Percentiles rank a stretch among this genome's conserved stretches.
Conservation (phyloP, 2,888 invertebrate genomes). For the Torymus texanus region DNA sequence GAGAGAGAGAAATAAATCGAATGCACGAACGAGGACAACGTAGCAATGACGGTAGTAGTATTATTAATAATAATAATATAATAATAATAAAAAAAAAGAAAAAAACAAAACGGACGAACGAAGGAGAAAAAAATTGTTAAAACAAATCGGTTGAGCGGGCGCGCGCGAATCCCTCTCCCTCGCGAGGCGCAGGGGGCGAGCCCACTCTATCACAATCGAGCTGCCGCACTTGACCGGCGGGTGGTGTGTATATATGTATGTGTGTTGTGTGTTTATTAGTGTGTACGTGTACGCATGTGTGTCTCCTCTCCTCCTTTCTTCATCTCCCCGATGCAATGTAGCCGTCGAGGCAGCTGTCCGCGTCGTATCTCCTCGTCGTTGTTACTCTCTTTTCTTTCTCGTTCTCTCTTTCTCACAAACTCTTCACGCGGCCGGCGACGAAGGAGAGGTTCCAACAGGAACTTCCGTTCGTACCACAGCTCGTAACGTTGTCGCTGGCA, state of each 20-base stretch:
- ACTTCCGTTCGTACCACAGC: too few relatives aligned
- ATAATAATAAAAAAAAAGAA: background rate
- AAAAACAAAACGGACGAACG: conserved; percentile 27
- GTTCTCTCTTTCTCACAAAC: background rate
- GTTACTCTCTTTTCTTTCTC: background rate
- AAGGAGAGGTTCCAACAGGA: background rate
- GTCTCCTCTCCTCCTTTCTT: conserved; percentile 9
- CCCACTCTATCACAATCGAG: conserved; percentile 73
- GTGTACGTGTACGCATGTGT: background rate
- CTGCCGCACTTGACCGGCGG: conserved; percentile 61
- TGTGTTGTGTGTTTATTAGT: conserved; percentile 10
- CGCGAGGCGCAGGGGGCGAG: conserved; percentile 24
- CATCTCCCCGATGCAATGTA: background rate
- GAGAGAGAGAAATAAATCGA: conserved; percentile 22
- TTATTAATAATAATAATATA: background rate
- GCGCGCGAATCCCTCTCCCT: conserved; percentile 35
- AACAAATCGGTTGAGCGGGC: conserved; percentile 55
- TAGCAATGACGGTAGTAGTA: background rate
- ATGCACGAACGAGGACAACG: background rate
- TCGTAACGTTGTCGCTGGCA: background rate
- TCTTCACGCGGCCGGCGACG: conserved; percentile 54
- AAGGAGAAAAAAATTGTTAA: conserved; percentile 38
- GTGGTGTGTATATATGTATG: conserved; percentile 19
- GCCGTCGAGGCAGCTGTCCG: too few relatives aligned
- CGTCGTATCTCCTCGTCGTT: too few relatives aligned